Conservation (phyloP, 2,888 invertebrate species). For the Selenia dentaria region DNA sequence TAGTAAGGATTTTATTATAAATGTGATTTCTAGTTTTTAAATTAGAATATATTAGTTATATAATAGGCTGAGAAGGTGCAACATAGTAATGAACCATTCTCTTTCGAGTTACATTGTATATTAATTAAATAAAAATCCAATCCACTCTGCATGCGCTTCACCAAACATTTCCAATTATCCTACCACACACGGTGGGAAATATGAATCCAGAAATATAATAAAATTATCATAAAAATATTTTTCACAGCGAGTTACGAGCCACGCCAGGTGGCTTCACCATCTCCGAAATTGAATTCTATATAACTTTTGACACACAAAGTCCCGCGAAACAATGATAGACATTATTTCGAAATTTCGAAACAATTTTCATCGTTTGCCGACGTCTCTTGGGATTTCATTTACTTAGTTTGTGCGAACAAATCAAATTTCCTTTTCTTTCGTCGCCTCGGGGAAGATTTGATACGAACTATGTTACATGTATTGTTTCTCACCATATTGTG, state of each 20-base stretch:
- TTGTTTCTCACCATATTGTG: neutral
- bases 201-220: neutral
- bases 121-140: too few relatives aligned
- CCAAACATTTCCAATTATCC: neutral
- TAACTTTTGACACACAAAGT: slow-evolving; percentile 43
- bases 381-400: slow-evolving; percentile 42
- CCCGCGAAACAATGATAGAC: slow-evolving; percentile 43
- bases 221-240: slow-evolving; percentile 19
- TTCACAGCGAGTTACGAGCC: slow-evolving; percentile 18
- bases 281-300: slow-evolving; percentile 41
- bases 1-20: too few relatives aligned
- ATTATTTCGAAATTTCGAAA: slow-evolving; percentile 43
- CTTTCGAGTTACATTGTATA: too few relatives aligned
- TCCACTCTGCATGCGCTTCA: neutral
- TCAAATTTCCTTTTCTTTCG: slow-evolving; percentile 51
- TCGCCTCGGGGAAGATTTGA: slow-evolving; percentile 43
- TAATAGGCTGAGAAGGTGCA: too few relatives aligned
- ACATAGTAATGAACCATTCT: too few relatives aligned
- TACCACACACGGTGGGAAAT: neutral
- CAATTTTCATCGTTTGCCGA: slow-evolving; percentile 54
- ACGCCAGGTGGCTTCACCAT: slow-evolving; percentile 25
- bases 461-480: slow-evolving; percentile 41
- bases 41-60: too few relatives aligned
- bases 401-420: slow-evolving; percentile 52
- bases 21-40: too few relatives aligned